Evolutionary conservation across 2,113 vertebrate species (phyloP), one percentile per base, ranked within the genome.

Genomic region (Anguilla rostrata): DNA sequence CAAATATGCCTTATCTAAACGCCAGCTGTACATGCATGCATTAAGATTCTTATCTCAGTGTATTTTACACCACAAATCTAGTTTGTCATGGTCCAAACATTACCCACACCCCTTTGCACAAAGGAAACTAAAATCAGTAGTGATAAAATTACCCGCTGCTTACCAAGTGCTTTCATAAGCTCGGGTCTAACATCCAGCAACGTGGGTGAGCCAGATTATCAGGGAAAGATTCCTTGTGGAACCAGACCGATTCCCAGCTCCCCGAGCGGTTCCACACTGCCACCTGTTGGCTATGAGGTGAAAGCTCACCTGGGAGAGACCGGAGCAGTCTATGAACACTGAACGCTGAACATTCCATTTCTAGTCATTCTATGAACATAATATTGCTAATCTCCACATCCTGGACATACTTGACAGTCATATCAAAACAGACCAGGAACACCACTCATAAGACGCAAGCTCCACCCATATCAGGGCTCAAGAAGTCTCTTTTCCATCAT

Each of bases 231-330:
- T 41, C 29, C 83, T 82, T 82, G 20, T 34, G 71, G n/a, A n/a
- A 75, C 9, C 8, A 75, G 26, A n/a, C 11, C n/a, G 7, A 75
- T 9, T 12, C 41, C 29, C 20, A 6, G 56, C 29, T n/a, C n/a
- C 63, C 49, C 46, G 39, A 41, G 40, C 66, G 85, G 22, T 29
- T 81, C 85, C 40, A 81, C 79, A 88, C 78, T 90, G 89, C 87
- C 89, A 87, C 86, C 89, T 88, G 86, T 83, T 29, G 89, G 39
- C 81, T 40, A 78, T 71, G 1, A 56, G 2, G 43, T 39, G 83
- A 66, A 88, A 41, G 46, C 39, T 82, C 43, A 29, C 9, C 40
- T 66, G 60, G 20, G 3, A 75, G 26, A 12, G n/a, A 34, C 11
- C 12, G 11, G 71, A 11, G n/a, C 78, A 39, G n/a, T 85, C 4